phyloP scores from a whole-genome alignment of 2,888 invertebrate genomes.

The Philereme transversata region DNA sequence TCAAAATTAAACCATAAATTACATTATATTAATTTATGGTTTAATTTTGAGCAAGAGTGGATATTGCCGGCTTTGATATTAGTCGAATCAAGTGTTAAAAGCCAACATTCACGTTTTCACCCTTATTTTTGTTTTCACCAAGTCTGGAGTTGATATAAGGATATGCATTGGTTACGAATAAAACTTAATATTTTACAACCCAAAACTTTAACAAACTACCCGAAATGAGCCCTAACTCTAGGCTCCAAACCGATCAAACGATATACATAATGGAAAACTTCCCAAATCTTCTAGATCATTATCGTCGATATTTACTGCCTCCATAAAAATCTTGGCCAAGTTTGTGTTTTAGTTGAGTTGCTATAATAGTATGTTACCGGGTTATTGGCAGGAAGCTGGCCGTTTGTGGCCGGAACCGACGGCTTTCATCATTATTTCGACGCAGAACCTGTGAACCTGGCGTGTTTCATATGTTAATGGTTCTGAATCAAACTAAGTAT shows the following conservation, averaged over 20 bases:
- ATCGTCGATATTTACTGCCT: constrained; percentile 24
- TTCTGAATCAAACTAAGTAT: constrained; percentile 6
- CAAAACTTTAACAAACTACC: constrained; percentile 12
- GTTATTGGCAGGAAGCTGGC: constrained; percentile 43
- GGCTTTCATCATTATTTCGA: constrained; percentile 41
- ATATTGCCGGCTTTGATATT: too few species aligned
- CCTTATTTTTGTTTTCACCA: not conserved
- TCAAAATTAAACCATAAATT: too few species aligned
- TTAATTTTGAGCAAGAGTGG: too few species aligned
- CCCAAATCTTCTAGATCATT: constrained; percentile 27
- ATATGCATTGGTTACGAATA: constrained; percentile 4
- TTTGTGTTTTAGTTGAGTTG: constrained; percentile 16
- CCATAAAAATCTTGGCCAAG: constrained; percentile 32
- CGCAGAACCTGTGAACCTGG: not conserved
- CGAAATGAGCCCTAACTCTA: constrained; percentile 2
- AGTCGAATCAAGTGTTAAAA: too few species aligned
- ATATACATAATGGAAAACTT: constrained; percentile 21
- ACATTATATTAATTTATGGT: too few species aligned
- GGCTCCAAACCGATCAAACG: constrained; percentile 11
- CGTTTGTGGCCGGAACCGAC: constrained; percentile 36
- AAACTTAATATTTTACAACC: constrained; percentile 12
- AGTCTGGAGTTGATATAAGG: not conserved
- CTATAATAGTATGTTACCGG: constrained; percentile 34
- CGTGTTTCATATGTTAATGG: constrained; percentile 7
- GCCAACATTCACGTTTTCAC: not conserved